Evolutionary conservation across 2,113 vertebrate species (phyloP), one percentile per base, ranked within the genome.

Genomic region (Microtus oregoni): DNA sequence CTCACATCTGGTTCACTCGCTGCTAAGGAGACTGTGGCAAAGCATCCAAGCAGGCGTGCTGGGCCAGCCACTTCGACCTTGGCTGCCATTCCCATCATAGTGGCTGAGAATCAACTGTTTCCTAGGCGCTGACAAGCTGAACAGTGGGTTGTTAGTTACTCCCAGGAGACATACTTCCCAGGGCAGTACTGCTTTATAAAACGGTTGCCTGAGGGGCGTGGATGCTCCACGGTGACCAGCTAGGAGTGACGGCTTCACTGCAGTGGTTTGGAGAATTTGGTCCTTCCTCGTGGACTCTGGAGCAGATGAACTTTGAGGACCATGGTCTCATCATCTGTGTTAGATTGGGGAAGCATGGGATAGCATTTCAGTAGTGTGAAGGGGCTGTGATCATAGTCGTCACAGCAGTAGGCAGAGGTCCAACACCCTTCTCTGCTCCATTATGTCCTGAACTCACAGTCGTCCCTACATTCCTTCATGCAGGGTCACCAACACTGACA

Each of bases 51-150:
- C 13, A 52, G 58, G 70, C 0, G 38, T 35, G 35, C 75, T 41
- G 52, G 47, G 91, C 65, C 38, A 63, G 52, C 75, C 58, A 6
- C 32, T 0, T 22, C 41, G 13, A 52, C n/a, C 4, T 0, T 20
- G 63, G 41, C 6, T 2, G 20, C 38, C 7, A 10, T 65, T 67
- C 55, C 20, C 12, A 30, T 15, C 19, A 35, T 0, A 0, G 9
- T 22, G 52, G 17, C 78, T 44, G 58, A 88, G 79, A 50, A 8
- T 5, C 77, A 44, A 5, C 68, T 4, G 17, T 10, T 63, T 52
- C 73, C 0, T 0, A 52, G 14, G 41, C 77, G 47, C n/a, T 47
- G 30, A 3, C 63, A 85, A 3, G 20, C 50, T 38, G 72, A 17
- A 41, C 13, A 7, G 4, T 1, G 28, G 55, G 15, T 0, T 8